Base-by-base conservation (phyloP, 1,140 invertebrate genomes). In the Archegozetes longisetosus region DNA sequence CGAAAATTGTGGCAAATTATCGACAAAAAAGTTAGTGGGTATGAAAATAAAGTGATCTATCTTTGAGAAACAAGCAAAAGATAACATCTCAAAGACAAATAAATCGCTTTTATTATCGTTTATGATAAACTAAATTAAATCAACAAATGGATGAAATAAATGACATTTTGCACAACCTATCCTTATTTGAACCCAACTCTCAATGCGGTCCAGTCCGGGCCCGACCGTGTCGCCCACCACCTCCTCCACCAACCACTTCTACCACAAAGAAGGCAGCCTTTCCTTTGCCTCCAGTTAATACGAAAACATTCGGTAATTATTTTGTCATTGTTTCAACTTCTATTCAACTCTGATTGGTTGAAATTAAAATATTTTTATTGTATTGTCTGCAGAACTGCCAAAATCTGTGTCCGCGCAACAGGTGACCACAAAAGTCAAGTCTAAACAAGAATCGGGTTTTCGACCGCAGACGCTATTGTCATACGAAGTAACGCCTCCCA, bases 401-500 rank as follows among this genome's bases (percentile, higher is more conserved):
- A 25, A 51, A 51, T 29, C 3, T 26, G 25, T 51, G 46, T 53
- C 9, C 14, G 51, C 22, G 57, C 48, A 23, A 55, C 54, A 51
- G 25, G 26, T 28, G 57, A 53, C 13, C 26, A 25, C 2, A 50
- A 51, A 28, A 58, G 32, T 20, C 22, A 27, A 25, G 20, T 25
- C 17, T 6, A 40, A n/a, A 26, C n/a, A 32, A 20, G 27, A 46
- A 47, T 24, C 13, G 24, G 22, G 1, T 55, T 32, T 13, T 17
- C 32, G 12, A 26, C 27, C 3, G 14, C 28, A 23, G 22, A 17
- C 27, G 24, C n/a, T 55, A 22, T 32, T 55, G 24, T 52, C 20
- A 1, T 92, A 88, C 66, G 90, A 85, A 74, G 83, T 92, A 17
- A 91, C 88, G 32, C 86, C 87, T 40, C 71, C 71, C 28, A 61